Conservation (phyloP, 2,888 invertebrate species). For the Baccha elongata region DNA sequence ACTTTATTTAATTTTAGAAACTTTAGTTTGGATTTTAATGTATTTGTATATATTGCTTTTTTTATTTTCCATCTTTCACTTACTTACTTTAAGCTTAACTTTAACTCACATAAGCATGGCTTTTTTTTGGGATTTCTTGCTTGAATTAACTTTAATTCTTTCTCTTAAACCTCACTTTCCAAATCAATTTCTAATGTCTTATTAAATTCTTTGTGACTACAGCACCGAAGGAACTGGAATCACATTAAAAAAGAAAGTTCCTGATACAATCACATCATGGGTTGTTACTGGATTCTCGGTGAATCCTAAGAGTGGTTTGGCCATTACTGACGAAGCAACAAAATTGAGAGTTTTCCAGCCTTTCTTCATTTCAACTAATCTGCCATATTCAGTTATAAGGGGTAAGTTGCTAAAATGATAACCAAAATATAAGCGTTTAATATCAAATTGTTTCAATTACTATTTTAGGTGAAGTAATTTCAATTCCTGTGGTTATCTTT, state of each 20-base stretch:
- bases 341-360: slow-evolving; percentile 90
- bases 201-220: slow-evolving; percentile 2
- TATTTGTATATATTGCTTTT: not conserved
- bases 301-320: slow-evolving; percentile 89
- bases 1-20: not conserved
- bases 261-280: slow-evolving; percentile 94
- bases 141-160: not conserved
- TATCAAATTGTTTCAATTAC: not conserved
- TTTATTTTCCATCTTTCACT: slow-evolving; percentile 1
- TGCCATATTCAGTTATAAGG: slow-evolving; percentile 94
- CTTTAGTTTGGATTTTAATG: slow-evolving; percentile 3
- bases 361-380: slow-evolving; percentile 92
- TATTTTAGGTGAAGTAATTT: slow-evolving; percentile 91
- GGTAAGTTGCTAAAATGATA: slow-evolving; percentile 87
- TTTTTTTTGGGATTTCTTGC: slow-evolving; percentile 31
- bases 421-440: not conserved
- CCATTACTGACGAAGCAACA: slow-evolving; percentile 87
- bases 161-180: not conserved
- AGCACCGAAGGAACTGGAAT: slow-evolving; percentile 77
- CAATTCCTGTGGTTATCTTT: slow-evolving; percentile 93
- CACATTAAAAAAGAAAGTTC: slow-evolving; percentile 84
- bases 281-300: slow-evolving; percentile 92
- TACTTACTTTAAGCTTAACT: slow-evolving; percentile 35
- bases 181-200: slow-evolving; percentile 22
- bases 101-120: slow-evolving; percentile 39